Conservation (phyloP, 1,140 invertebrate species). For the Drosophila hydei region DNA sequence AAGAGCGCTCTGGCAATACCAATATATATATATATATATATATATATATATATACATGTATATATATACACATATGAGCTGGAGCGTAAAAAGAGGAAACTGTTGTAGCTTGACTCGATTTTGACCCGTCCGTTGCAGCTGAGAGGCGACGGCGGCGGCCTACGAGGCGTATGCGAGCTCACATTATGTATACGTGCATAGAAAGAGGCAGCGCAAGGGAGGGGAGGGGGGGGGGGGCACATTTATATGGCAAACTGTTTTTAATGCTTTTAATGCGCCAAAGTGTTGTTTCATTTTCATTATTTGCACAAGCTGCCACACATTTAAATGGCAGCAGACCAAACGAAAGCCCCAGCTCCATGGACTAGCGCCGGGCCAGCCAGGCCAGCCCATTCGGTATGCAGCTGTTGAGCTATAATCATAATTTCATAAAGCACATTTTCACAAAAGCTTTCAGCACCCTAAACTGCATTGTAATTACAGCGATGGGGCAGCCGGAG, state of each 20-base stretch:
- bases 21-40: neutral
- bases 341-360: neutral
- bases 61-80: neutral
- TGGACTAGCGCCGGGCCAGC: neutral
- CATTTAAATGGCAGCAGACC: slow-evolving; percentile 68
- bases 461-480: slow-evolving; percentile 83
- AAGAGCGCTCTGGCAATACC: neutral
- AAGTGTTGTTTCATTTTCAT: slow-evolving; percentile 83
- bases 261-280: slow-evolving; percentile 82
- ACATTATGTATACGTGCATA: slow-evolving; percentile 73
- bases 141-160: slow-evolving; percentile 27
- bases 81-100: slow-evolving; percentile 4
- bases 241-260: slow-evolving; percentile 81
- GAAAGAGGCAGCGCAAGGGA: neutral
- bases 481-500: slow-evolving; percentile 29
- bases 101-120: slow-evolving; percentile 18
- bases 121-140: slow-evolving; percentile 19
- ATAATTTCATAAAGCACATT: slow-evolving; percentile 83
- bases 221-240: slow-evolving; percentile 29
- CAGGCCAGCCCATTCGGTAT: slow-evolving; percentile 41
- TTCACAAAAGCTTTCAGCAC: slow-evolving; percentile 82
- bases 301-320: slow-evolving; percentile 81
- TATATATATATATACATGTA: neutral
- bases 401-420: slow-evolving; percentile 81
- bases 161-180: slow-evolving; percentile 63